These are phyloP conservation scores for Candoia aspera DNA, from an alignment of 2,113 vertebrate genomes.

Conservation along the genomic window DNA sequence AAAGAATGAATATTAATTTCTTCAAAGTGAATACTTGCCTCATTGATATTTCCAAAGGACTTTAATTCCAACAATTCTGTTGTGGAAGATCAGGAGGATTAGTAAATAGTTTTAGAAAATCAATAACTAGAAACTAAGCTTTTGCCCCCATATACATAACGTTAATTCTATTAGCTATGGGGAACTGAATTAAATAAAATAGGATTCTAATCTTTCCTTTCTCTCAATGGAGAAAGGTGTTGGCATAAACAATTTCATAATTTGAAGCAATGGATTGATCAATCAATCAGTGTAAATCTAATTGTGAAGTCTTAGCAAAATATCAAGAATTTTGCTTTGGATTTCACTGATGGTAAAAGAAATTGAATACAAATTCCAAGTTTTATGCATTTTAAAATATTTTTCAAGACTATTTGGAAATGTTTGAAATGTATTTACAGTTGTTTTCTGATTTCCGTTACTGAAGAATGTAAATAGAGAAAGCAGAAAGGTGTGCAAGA, in stretches of 20 bases:
- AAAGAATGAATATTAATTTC: neutral
- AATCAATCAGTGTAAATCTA: neutral
- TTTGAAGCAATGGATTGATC: neutral
- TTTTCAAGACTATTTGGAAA: neutral
- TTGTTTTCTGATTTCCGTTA: neutral
- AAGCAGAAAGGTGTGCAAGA: neutral
- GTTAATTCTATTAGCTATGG: neutral
- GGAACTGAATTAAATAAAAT: neutral
- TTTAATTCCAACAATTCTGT: neutral
- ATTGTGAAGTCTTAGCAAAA: neutral
- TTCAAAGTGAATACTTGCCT: neutral
- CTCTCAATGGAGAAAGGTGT: neutral
- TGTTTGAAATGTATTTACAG: neutral
- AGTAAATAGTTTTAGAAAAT: neutral
- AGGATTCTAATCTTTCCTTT: neutral
- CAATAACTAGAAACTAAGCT: neutral
- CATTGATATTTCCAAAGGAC: neutral
- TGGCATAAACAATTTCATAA: neutral
- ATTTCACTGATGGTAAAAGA: neutral
- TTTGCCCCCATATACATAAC: too few relatives aligned
- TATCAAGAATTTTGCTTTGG: neutral
- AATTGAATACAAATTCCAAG: neutral
- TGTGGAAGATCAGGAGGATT: neutral
- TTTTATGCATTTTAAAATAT: neutral
- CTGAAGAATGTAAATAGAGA: neutral